A percentile compares a stretch with the other conserved stretches of the same genome.
Conservation (phyloP, 2,888 invertebrate species). For the Caenorhabditis auriculariae region DNA sequence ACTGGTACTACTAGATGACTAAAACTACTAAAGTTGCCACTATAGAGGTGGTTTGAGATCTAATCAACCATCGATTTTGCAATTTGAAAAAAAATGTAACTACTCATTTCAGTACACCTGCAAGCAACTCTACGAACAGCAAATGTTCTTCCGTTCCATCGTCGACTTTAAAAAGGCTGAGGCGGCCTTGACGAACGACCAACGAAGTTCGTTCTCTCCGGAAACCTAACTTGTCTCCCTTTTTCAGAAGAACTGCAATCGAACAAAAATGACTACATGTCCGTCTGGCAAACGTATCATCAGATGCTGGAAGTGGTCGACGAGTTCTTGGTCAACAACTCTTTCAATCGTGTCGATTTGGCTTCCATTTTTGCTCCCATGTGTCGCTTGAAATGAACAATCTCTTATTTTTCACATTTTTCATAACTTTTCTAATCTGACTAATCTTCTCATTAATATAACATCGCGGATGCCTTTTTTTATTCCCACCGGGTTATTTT, state of each 20-base stretch:
- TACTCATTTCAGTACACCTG: conserved; percentile 46
- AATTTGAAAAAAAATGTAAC: too few relatives aligned
- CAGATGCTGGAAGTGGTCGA: conserved; percentile 13
- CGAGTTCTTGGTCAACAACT: conserved; percentile 30
- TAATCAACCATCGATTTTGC: too few relatives aligned
- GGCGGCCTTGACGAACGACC: conserved; percentile 16
- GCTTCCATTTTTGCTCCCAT: conserved; percentile 46
- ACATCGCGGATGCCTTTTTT: too few relatives aligned
- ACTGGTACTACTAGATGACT: too few relatives aligned
- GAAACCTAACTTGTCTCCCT: too few relatives aligned
- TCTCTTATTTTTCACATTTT: too few relatives aligned
- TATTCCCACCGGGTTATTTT: too few relatives aligned
- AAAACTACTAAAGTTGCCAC: too few relatives aligned
- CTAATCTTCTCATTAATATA: too few relatives aligned
- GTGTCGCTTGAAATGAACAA: conserved; percentile 23
- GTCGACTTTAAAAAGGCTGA: conserved; percentile 41
- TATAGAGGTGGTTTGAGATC: too few relatives aligned
- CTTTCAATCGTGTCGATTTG: conserved; percentile 47
- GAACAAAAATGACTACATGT: neutral
- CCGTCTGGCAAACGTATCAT: too few relatives aligned
- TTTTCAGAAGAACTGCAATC: conserved; percentile 6
- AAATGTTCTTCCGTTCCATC: conserved; percentile 47
- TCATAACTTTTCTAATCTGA: too few relatives aligned
- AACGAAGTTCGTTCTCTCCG: conserved; percentile 31
- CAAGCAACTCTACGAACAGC: conserved; percentile 54